Evolutionary conservation across 2,797 vertebrate genomes (phyloP), one percentile per base, ranked within the genome.

Genomic region (Platyrinchus mystaceus): DNA sequence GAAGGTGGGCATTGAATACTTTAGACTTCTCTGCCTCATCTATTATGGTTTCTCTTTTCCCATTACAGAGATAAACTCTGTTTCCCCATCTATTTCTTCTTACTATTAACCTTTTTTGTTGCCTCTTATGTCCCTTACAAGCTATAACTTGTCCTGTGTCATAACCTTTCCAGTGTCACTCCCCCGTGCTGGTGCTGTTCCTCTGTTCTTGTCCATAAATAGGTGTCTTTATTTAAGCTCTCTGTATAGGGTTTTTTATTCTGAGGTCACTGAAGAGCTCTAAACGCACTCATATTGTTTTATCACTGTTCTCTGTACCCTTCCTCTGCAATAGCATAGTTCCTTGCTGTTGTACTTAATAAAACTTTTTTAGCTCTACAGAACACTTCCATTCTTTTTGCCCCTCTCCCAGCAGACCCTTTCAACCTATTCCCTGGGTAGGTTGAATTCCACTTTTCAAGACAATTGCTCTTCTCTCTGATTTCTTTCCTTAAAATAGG

Each of bases 211-310:
- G 39, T 66, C 76, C 62, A 75, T 88, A 90, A 85, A 85, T 89
- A 86, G 73, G 27, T 93, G 73, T 81, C 62, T 66, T 88, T 91
- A 83, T 87, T 92, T 92, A 89, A 87, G 76, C 28, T 85, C 83
- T 81, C 84, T 69, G 2, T 90, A 7, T 24, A 60, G 39, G 7
- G 12, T 4, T 22, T 73, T 63, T 76, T 53, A 30, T 78, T 83
- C 50, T 47, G 77, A 89, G 71, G 67, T 93, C 44, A 3, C 59
- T 55, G 78, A 87, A 89, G 55, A 52, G 34, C 60, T 95, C 46
- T 79, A 59, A 90, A 93, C 1, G 5, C 17, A 62, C 44, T 84
- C 36, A 18, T 90, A 69, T 64, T 94, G 53, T 83, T 96, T 94
- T 91, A 90, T 94, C 46, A 11, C 62, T 76, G 5, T 66, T 75